Conservation (phyloP, 92 coral and sea anemone species). For the Phenganax subtilis region DNA sequence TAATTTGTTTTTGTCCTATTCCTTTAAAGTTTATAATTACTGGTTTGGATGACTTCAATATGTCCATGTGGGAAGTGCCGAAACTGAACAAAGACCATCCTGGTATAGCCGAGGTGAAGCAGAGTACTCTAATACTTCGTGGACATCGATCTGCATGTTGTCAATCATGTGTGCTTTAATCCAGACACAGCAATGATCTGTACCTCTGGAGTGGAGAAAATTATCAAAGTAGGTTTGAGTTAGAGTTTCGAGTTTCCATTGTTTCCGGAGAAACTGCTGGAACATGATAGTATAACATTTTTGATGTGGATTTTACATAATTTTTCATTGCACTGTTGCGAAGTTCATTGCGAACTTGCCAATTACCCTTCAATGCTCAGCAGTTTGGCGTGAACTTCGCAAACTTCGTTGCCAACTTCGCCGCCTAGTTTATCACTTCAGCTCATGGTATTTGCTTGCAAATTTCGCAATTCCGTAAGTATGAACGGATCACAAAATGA, state of each 20-base stretch:
- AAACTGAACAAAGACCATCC: conserved; percentile 45
- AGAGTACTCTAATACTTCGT: conserved; percentile 61
- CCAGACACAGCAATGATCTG: conserved; percentile 75
- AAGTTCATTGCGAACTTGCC: background rate
- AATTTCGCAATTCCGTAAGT: too few relatives aligned
- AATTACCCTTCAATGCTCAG: background rate
- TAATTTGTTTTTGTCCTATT: background rate
- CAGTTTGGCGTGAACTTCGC: background rate
- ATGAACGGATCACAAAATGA: too few relatives aligned
- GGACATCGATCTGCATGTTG: conserved; percentile 85
- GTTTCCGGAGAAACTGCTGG: background rate
- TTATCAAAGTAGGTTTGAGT: conserved; percentile 63
- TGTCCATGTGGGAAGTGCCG: conserved; percentile 85
- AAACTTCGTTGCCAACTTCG: too few relatives aligned
- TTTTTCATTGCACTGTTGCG: background rate
- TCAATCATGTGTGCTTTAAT: conserved; percentile 91
- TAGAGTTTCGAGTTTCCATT: background rate
- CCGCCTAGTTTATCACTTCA: too few relatives aligned
- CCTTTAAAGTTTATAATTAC: conserved; percentile 69
- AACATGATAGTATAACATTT: background rate
- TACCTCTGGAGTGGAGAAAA: conserved; percentile 92
- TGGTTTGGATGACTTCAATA: conserved; percentile 94
- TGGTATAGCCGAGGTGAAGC: conserved; percentile 52
- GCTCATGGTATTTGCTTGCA: too few relatives aligned
- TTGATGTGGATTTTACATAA: background rate